phyloP scores from a whole-genome alignment of 2,888 invertebrate genomes.

The Syrista parreyssii region DNA sequence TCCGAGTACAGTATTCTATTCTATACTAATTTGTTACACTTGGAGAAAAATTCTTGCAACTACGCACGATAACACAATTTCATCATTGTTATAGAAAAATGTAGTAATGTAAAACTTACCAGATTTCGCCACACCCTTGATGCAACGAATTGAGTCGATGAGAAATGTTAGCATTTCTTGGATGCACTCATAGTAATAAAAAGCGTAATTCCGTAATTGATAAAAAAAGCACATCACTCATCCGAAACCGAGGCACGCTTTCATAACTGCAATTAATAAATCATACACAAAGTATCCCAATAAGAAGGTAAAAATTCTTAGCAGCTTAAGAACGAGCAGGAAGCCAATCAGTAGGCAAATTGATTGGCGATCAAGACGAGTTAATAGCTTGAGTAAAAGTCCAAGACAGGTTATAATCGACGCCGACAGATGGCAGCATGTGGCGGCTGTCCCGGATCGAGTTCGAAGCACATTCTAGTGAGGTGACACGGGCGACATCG shows the following conservation, averaged over 20 bases:
- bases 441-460: slow-evolving; percentile 43
- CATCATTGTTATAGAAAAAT: no score
- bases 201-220: no score
- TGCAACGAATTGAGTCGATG: no score
- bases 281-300: background rate
- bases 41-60: background rate
- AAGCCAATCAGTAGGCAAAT: background rate
- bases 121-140: no score
- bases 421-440: slow-evolving; percentile 56
- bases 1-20: background rate
- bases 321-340: background rate
- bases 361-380: background rate
- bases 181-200: no score
- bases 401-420: background rate
- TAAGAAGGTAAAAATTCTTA: background rate
- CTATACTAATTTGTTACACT: background rate
- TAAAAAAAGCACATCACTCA: background rate
- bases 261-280: background rate
- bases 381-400: background rate
- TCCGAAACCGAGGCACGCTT: background rate
- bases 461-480: background rate
- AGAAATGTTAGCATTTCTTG: no score
- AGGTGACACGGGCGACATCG: slow-evolving; percentile 37
- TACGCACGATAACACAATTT: no score
- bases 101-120: no score